phyloP scores from a whole-genome alignment of 2,113 vertebrate species.

The Vanacampus margaritifer region DNA sequence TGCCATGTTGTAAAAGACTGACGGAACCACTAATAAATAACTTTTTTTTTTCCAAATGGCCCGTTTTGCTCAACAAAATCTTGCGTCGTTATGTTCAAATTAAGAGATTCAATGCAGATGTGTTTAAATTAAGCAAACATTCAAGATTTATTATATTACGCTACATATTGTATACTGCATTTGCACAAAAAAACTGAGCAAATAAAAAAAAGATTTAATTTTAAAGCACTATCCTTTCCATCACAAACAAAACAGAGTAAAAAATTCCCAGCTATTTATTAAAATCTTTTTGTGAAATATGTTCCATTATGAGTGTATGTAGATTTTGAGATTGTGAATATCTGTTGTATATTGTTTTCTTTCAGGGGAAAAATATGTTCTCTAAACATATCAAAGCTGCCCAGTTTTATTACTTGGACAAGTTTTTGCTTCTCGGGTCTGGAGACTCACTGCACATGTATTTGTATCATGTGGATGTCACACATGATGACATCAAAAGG shows the following conservation, averaged over 20 bases:
- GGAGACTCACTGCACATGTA: constrained; percentile 78
- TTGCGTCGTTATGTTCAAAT: not conserved
- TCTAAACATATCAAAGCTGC: constrained; percentile 66
- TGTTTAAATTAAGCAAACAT: constrained; percentile 1
- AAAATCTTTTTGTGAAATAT: not conserved
- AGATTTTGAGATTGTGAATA: not conserved
- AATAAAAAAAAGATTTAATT: not conserved
- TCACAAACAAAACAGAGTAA: not conserved
- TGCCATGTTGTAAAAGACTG: constrained; percentile 16
- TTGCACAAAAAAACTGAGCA: not conserved
- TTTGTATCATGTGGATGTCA: constrained; percentile 68
- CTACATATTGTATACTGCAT: not conserved
- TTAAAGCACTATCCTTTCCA: not conserved
- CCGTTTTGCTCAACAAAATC: not conserved
- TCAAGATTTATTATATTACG: not conserved
- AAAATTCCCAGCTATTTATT: not conserved
- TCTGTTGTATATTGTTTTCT: constrained; percentile 17
- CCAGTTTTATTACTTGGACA: constrained; percentile 87
- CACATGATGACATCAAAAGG: constrained; percentile 78
- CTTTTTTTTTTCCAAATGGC: constrained; percentile 3
- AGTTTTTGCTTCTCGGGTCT: constrained; percentile 80
- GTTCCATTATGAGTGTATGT: not conserved
- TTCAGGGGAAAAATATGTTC: constrained; percentile 74
- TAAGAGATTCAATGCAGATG: not conserved
- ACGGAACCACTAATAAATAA: constrained; percentile 2